A percentile compares a stretch with the other conserved stretches of the same genome.
These are phyloP conservation scores for Pseudomugil tenellus DNA, from an alignment of 2,797 vertebrate species.

Conservation along the genomic window DNA sequence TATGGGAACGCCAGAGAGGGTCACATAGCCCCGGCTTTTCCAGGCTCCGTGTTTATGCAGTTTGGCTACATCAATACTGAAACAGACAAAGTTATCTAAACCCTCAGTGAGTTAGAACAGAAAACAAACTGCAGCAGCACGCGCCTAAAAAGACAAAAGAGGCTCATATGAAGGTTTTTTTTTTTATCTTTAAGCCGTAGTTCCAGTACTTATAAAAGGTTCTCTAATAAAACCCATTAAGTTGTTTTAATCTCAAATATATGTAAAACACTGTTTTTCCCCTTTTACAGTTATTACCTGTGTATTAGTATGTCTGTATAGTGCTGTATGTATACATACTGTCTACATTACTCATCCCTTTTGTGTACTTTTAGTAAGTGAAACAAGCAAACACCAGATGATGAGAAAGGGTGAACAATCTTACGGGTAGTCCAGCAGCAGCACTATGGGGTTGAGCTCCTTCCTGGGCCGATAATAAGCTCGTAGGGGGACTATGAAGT, in stretches of 20 bases:
- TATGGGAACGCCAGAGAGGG: constrained; percentile 28
- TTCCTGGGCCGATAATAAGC: constrained; percentile 97
- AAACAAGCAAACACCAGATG: not conserved
- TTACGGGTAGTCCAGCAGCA: constrained; percentile 96
- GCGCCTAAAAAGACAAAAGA: constrained; percentile 6
- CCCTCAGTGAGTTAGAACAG: constrained; percentile 10
- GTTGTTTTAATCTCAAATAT: constrained; percentile 1
- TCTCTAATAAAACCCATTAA: not conserved
- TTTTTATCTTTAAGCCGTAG: not conserved
- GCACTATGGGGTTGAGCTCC: constrained; percentile 95
- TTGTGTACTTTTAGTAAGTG: not conserved
- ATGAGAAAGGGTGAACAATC: constrained; percentile 33
- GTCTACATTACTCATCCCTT: not conserved
- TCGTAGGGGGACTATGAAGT: constrained; percentile 96
- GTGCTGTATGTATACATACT: not conserved
- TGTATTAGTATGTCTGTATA: not conserved
- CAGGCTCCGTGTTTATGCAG: constrained; percentile 12
- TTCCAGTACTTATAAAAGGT: not conserved
- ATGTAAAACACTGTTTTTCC: not conserved
- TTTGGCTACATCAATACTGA: constrained; percentile 25
- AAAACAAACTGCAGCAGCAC: not conserved
- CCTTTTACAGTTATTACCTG: not conserved
- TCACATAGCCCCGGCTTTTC: constrained; percentile 4
- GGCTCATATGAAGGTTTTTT: constrained; percentile 11
- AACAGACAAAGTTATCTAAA: constrained; percentile 33